These are phyloP conservation scores for Drosophila nebulosa DNA, from an alignment of 1,140 invertebrate genomes.

Conservation along the genomic window DNA sequence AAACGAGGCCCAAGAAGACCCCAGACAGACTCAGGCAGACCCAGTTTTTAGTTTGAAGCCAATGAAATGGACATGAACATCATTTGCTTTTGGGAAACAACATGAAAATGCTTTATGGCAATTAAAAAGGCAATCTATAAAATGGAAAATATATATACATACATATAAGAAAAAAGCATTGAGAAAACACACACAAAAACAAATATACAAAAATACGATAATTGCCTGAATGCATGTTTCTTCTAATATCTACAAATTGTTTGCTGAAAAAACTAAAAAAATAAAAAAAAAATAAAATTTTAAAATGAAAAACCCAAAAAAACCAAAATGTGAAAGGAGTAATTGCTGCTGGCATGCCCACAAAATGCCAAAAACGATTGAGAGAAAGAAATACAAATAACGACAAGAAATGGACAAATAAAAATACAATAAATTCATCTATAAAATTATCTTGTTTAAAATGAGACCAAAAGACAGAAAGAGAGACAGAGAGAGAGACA, in stretches of 20 bases:
- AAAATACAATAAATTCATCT: neutral
- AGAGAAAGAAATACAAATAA: neutral
- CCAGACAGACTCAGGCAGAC: neutral
- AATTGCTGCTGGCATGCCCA: neutral
- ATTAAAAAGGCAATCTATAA: constrained; percentile 67
- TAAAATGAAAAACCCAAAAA: neutral
- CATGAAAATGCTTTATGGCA: constrained; percentile 76
- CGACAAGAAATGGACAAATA: neutral
- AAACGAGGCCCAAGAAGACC: too few species aligned
- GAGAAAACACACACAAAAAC: constrained; percentile 13
- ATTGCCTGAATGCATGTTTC: neutral
- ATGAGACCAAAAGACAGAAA: constrained; percentile 1
- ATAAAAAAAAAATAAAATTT: too few species aligned
- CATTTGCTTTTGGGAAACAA: constrained; percentile 51
- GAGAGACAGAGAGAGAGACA: constrained; percentile 13
- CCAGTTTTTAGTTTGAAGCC: neutral
- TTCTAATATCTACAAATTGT: constrained; percentile 1
- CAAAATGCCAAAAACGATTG: neutral
- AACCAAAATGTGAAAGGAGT: neutral
- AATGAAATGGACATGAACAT: constrained; percentile 19
- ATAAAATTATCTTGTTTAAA: neutral
- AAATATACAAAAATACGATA: neutral
- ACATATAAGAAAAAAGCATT: neutral
- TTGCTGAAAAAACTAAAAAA: neutral
- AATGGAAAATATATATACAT: constrained; percentile 16